A percentile compares a stretch with the other conserved stretches of the same genome.
Conservation (phyloP, 2,888 invertebrate genomes). For the Campaea margaritaria region DNA sequence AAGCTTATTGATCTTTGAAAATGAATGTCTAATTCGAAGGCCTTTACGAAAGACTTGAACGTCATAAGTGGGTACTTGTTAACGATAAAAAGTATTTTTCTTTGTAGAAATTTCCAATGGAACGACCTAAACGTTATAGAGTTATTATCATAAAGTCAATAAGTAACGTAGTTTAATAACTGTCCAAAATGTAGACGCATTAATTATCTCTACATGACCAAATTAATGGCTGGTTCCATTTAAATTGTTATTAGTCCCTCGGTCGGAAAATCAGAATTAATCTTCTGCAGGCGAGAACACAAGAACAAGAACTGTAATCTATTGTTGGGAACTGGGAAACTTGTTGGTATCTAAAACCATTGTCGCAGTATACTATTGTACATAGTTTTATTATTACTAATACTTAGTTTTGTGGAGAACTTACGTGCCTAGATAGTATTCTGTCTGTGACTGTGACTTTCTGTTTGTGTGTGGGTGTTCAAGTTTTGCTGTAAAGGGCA, state of each 20-base stretch:
- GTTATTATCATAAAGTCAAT: not conserved
- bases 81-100: not conserved
- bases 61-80: not conserved
- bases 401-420: slow-evolving; percentile 5
- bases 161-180: not conserved
- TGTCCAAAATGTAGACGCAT: slow-evolving; percentile 7
- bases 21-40: slow-evolving; percentile 16
- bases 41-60: slow-evolving; percentile 11
- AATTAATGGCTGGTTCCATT: slow-evolving; percentile 41
- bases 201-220: slow-evolving; percentile 33
- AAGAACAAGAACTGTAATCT: slow-evolving; percentile 57
- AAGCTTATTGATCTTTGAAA: slow-evolving; percentile 16
- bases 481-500: too few relatives aligned
- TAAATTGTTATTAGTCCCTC: slow-evolving; percentile 43
- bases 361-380: slow-evolving; percentile 23
- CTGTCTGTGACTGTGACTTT: too few relatives aligned
- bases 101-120: not conserved
- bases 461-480: too few relatives aligned
- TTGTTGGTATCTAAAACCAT: slow-evolving; percentile 42
- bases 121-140: not conserved
- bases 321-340: slow-evolving; percentile 41
- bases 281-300: slow-evolving; percentile 52
- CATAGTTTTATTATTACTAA: not conserved
- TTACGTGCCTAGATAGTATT: not conserved
- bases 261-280: slow-evolving; percentile 51